phyloP scores from a whole-genome alignment of 2,888 invertebrate genomes.

The Phaonia tiefii region DNA sequence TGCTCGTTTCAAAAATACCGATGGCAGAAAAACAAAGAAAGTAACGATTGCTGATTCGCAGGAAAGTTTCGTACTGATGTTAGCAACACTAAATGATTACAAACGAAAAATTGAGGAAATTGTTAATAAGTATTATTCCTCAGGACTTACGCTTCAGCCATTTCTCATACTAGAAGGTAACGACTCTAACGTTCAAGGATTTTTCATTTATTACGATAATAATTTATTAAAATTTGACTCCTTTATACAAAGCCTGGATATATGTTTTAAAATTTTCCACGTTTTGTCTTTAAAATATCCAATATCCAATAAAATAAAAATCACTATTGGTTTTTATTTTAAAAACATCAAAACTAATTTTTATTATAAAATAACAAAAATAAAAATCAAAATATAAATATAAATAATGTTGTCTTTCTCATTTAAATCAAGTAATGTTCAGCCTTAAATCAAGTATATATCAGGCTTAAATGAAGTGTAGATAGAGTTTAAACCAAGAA shows the following conservation, averaged over 20 bases:
- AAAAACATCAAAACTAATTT: no score
- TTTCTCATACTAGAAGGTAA: constrained; percentile 16
- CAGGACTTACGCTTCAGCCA: constrained; percentile 21
- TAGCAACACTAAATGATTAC: not conserved
- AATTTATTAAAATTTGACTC: constrained; percentile 44
- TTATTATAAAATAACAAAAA: no score
- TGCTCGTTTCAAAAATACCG: not conserved
- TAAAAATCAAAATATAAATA: no score
- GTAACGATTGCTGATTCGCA: not conserved
- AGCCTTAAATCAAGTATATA: no score
- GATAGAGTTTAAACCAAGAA: no score
- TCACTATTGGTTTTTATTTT: no score
- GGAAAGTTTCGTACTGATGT: not conserved
- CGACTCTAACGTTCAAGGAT: not conserved
- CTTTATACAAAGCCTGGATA: constrained; percentile 19
- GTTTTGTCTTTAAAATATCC: constrained; percentile 8
- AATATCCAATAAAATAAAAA: no score
- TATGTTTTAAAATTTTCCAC: constrained; percentile 21
- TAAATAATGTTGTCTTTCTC: no score
- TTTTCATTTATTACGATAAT: constrained; percentile 6
- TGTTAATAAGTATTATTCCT: constrained; percentile 2
- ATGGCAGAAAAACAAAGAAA: not conserved
- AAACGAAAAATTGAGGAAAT: not conserved
- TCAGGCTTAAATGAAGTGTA: no score
- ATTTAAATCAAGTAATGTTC: no score